Evolutionary conservation across 2,888 invertebrate species (phyloP).

Genomic region (Xanthorhoe spadicearia): DNA sequence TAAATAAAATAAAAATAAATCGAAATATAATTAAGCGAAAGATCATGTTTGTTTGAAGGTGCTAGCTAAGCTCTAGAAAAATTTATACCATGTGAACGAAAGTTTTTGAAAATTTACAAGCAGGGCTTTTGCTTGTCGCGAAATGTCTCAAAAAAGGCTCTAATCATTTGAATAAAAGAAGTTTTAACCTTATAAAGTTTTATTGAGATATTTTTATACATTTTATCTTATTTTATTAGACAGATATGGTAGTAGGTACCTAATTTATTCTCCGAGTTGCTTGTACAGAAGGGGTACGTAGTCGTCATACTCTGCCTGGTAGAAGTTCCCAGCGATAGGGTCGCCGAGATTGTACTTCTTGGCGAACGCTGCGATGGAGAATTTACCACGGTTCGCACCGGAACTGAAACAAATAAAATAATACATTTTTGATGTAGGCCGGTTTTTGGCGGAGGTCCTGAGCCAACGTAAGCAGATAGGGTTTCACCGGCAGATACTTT

Average conservation of each 20-base stretch:
- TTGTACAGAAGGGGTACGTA: conserved; percentile 87
- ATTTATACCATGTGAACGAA: no score
- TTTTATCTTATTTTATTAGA: conserved; percentile 34
- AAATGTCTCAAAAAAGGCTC: no score
- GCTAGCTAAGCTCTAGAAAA: no score
- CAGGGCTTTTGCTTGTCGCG: no score
- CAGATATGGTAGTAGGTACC: conserved; percentile 5
- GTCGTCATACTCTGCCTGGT: conserved; percentile 91
- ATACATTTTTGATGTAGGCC: conserved; percentile 91
- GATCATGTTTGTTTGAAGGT: no score
- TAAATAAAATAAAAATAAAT: no score
- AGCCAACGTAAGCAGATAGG: conserved; percentile 91
- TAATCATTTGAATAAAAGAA: background rate
- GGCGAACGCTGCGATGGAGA: conserved; percentile 86
- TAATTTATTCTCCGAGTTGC: conserved; percentile 66
- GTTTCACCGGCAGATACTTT: conserved; percentile 89
- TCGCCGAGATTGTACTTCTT: conserved; percentile 89
- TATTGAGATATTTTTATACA: conserved; percentile 24
- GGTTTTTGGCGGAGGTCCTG: conserved; percentile 92
- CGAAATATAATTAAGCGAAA: no score
- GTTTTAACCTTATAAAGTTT: background rate
- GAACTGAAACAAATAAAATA: conserved; percentile 62
- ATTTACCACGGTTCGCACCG: conserved; percentile 67
- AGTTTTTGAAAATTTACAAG: no score
- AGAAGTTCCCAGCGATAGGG: conserved; percentile 93